Base-by-base conservation (phyloP, 2,888 invertebrate genomes). In the Dicycla oo region DNA sequence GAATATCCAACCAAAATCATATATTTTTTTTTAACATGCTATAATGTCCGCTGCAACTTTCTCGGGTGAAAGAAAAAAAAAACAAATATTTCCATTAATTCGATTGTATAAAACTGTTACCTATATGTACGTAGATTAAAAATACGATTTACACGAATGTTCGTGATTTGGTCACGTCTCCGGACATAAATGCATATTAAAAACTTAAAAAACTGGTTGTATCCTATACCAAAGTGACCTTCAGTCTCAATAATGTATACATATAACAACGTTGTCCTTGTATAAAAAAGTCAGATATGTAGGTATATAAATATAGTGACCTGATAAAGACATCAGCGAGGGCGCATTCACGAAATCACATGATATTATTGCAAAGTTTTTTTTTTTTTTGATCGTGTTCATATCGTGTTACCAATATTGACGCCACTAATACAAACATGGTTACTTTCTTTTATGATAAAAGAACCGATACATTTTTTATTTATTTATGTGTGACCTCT, bases 311-410 rank as follows among this genome's bases (percentile, higher is more conserved):
- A 0, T 18, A n/a, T n/a, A 6, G n/a, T 45, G n/a, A 47, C 38
- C 13, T 53, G 45, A 45, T 20, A 75, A 67, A 60, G 60, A 72
- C 58, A 71, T 60, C 53, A 45, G 58, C 38, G n/a, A n/a, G n/a
- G n/a, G 57, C 66, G 75, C 38, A 40, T 43, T 60, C 23, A 47
- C 8, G 3, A 5, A 30, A 23, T 38, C 10, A 8, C 18, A 45
- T 45, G 43, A 43, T 13, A 56, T 20, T 49, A 56, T 5, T 56
- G 20, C 1, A 20, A n/a, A n/a, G 4, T 15, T 15, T 40, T 11
- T 61, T 30, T 20, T 45, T 43, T 43, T 26, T 7, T 61, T 23
- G 2, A 26, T 45, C 20, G 40, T n/a, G n/a, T 57, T 56, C 30
- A 4, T 4, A 54, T 10, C 18, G 18, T 56, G 13, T 34, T 15